Conservation (phyloP, 2,888 invertebrate species). For the Petrolisthes manimaculis region DNA sequence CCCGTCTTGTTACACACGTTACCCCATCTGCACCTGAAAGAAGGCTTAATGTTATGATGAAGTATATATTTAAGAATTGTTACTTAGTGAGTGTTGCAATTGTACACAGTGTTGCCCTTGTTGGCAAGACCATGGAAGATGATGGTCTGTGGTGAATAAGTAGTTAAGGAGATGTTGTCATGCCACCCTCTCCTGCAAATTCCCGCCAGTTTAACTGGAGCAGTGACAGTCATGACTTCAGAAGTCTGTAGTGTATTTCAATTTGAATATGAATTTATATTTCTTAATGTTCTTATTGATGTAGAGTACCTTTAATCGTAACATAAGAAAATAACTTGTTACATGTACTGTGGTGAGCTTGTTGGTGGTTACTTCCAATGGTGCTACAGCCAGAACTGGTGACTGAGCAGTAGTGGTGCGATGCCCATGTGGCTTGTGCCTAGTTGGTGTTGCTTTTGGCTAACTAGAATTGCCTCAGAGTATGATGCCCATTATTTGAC, state of each 20-base stretch:
- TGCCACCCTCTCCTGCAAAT: constrained; percentile 15
- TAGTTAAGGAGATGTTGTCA: constrained; percentile 14
- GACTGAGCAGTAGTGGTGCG: constrained; percentile 35
- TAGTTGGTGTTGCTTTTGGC: constrained; percentile 29
- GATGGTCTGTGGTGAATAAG: constrained; percentile 39
- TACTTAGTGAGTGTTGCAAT: constrained; percentile 48
- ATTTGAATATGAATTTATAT: constrained; percentile 58
- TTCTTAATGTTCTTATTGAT: constrained; percentile 60
- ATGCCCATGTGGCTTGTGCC: constrained; percentile 29
- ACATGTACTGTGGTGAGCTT: constrained; percentile 47
- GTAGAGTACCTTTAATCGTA: constrained; percentile 47
- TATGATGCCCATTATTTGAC: constrained; percentile 10
- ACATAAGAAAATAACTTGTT: constrained; percentile 32
- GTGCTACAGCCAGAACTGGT: constrained; percentile 55
- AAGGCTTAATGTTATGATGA: constrained; percentile 42
- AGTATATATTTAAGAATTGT: constrained; percentile 49
- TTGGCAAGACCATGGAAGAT: constrained; percentile 23
- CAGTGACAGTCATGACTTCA: constrained; percentile 39
- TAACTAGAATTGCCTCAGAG: constrained; percentile 31
- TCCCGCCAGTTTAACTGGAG: constrained; percentile 2
- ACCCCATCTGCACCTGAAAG: constrained; percentile 43
- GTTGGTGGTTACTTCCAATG: constrained; percentile 48
- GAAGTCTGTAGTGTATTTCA: constrained; percentile 56
- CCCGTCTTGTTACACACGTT: constrained; percentile 49
- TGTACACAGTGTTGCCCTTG: constrained; percentile 28